phyloP scores from a whole-genome alignment of 2,888 invertebrate species.

The Busseola fusca region DNA sequence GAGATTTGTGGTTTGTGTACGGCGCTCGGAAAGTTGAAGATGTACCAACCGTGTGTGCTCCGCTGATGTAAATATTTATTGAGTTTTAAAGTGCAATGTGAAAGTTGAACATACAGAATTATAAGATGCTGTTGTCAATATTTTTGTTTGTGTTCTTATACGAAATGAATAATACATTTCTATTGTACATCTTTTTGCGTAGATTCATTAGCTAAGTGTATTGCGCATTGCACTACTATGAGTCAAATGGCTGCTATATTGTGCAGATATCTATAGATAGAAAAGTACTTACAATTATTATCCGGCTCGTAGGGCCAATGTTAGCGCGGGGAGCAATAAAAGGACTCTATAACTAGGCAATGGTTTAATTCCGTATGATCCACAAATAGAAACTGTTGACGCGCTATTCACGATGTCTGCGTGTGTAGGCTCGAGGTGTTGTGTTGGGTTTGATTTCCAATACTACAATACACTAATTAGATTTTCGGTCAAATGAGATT shows the following conservation, averaged over 20 bases:
- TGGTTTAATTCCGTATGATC: no score
- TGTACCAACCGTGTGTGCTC: constrained; percentile 44
- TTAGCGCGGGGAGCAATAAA: no score
- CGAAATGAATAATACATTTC: constrained; percentile 5
- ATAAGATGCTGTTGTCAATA: constrained; percentile 4
- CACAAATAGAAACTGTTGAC: no score
- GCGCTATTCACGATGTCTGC: no score
- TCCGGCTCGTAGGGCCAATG: no score
- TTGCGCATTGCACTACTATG: no score
- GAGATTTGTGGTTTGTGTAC: constrained; percentile 60
- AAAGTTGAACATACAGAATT: constrained; percentile 25
- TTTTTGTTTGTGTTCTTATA: constrained; percentile 12
- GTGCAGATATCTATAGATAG: neutral
- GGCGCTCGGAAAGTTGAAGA: constrained; percentile 45
- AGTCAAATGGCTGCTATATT: neutral
- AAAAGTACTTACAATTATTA: neutral
- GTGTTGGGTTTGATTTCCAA: no score
- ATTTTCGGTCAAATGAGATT: neutral
- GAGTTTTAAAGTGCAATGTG: constrained; percentile 47
- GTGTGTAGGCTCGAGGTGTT: no score
- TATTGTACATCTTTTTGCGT: neutral
- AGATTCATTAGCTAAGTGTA: neutral
- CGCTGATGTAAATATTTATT: constrained; percentile 53
- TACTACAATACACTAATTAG: neutral
- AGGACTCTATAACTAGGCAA: no score